Base-by-base conservation (phyloP, 2,113 vertebrate genomes). In the Spheniscus mendiculus region DNA sequence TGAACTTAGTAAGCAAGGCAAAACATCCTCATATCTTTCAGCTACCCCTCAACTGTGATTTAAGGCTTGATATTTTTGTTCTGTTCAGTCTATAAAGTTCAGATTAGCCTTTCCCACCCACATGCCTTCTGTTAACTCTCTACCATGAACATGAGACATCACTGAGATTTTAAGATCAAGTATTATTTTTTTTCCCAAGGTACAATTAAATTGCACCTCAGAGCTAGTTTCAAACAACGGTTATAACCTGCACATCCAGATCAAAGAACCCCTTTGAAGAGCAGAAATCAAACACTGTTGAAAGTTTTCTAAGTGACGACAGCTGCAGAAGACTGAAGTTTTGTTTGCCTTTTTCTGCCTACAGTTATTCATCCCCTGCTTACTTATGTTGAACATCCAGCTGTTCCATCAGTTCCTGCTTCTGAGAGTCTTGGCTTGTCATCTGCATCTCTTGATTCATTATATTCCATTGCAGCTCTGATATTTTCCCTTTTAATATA, bases 401-500 rank as follows among this genome's bases (percentile, higher is more conserved):
- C 95, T 99, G 99, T 81, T 99, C 99, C 96, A 98, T 98, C 85
- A 99, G 95, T 67, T 99, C 99, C 95, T 99, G 98, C 87, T 98
- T 99, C 96, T 99, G 98, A 7, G 99, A 98, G 29, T 97, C 98
- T 89, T 98, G 98, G 47, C 96, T 95, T 61, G 98, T 99, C 94
- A 99, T 97, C 82, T 98, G 98, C 72, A 98, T 98, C 93, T 99
- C 99, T 97, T 99, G 98, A 87, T 98, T 99, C 98, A 99, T 99
- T 74, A 98, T 84, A 81, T 97, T 98, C 98, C 99, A 99, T 25
- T 99, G 99, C 63, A 99, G 97, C 25, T 99, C 99, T 44, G 99
- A 98, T 95, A 99, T 96, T 72, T 98, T 99, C 55, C 99, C 99
- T 96, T 98, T 99, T 70, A 99, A 86, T 66, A 96, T 59, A 19